Conservation (phyloP, 2,113 vertebrate species). For the Nycticorax nycticorax region DNA sequence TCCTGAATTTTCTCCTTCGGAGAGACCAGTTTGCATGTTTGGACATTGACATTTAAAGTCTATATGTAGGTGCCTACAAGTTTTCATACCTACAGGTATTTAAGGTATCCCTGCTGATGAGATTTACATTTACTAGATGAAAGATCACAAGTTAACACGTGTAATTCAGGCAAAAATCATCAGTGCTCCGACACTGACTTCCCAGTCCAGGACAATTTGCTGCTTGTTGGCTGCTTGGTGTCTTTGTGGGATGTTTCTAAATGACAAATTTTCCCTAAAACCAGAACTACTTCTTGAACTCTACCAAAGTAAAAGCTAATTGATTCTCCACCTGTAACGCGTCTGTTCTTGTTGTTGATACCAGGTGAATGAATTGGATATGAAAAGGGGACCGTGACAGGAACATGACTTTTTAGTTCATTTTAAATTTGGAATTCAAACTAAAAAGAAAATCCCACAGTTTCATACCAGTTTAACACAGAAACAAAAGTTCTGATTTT, state of each 20-base stretch:
- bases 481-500: not conserved
- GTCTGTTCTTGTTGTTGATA: not conserved
- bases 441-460: not conserved
- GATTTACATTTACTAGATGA: not conserved
- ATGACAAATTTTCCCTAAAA: not conserved
- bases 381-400: not conserved
- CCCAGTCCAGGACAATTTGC: not conserved
- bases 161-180: not conserved
- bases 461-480: not conserved
- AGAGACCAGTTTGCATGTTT: not conserved
- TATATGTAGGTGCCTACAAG: not conserved
- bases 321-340: not conserved
- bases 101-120: not conserved
- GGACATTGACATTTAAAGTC: not conserved
- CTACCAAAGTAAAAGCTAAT: not conserved
- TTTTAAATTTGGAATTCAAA: not conserved
- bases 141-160: not conserved
- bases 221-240: not conserved
- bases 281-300: not conserved
- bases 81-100: not conserved
- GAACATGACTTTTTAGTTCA: not conserved
- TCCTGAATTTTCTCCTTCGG: not conserved
- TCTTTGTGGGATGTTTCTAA: not conserved
- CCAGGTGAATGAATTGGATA: not conserved
- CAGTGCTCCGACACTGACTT: not conserved